These are phyloP conservation scores for Drosophila colorata DNA, from an alignment of 2,888 invertebrate genomes.

Conservation along the genomic window DNA sequence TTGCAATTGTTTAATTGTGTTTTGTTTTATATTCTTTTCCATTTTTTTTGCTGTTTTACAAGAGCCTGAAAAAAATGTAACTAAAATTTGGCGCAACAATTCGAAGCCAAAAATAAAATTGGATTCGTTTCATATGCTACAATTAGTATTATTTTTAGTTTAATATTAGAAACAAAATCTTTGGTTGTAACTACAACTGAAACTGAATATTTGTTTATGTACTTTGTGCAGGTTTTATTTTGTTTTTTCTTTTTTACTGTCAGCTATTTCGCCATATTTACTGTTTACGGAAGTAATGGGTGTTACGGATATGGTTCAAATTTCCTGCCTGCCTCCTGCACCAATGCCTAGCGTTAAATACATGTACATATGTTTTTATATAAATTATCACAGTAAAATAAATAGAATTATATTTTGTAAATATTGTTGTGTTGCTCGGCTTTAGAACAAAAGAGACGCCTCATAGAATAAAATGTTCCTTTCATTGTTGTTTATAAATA, in stretches of 20 bases:
- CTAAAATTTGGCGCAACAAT: slow-evolving; percentile 71
- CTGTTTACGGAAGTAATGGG: slow-evolving; percentile 33
- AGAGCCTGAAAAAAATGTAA: slow-evolving; percentile 57
- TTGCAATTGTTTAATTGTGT: slow-evolving; percentile 32
- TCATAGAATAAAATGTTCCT: slow-evolving; percentile 14
- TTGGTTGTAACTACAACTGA: slow-evolving; percentile 81
- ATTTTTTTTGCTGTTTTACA: slow-evolving; percentile 1
- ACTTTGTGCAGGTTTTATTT: slow-evolving; percentile 45
- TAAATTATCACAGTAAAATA: slow-evolving; percentile 83
- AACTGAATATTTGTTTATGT: slow-evolving; percentile 42
- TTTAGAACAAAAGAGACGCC: slow-evolving; percentile 38
- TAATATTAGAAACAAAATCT: slow-evolving; percentile 63
- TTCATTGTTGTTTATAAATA: slow-evolving; percentile 33
- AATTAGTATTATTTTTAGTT: slow-evolving; percentile 29
- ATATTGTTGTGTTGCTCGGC: slow-evolving; percentile 41
- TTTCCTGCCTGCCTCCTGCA: slow-evolving; percentile 29
- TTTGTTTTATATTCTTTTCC: slow-evolving; percentile 6
- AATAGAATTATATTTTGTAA: slow-evolving; percentile 64
- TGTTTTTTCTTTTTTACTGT: not conserved
- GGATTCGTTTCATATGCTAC: slow-evolving; percentile 37
- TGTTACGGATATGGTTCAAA: slow-evolving; percentile 17
- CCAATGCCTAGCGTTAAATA: slow-evolving; percentile 26
- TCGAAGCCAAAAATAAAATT: slow-evolving; percentile 44
- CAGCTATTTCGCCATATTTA: not conserved
- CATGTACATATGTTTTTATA: slow-evolving; percentile 51